Conservation (phyloP, 2,888 invertebrate species). For the Drepana falcataria region DNA sequence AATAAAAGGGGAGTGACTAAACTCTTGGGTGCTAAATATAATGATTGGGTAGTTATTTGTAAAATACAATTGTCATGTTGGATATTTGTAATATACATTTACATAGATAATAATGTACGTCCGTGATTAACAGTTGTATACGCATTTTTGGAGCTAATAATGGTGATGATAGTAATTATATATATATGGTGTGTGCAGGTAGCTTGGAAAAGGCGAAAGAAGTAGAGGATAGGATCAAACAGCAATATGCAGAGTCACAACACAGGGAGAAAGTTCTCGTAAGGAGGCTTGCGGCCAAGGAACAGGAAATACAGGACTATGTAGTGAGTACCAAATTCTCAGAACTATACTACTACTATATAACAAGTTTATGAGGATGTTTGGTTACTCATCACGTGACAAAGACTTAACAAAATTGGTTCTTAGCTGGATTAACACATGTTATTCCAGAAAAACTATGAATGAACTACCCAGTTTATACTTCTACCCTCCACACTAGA, state of each 20-base stretch:
- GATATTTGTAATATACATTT: no score
- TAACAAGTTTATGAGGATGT: no score
- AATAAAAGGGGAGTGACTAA: no score
- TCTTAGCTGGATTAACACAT: no score
- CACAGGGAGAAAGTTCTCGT: conserved; percentile 95
- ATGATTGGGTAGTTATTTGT: background rate
- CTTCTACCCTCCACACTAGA: no score
- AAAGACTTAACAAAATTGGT: no score
- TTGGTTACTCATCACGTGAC: no score
- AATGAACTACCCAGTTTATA: no score
- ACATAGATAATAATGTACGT: no score
- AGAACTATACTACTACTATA: background rate
- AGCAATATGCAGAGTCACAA: conserved; percentile 91
- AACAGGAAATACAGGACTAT: conserved; percentile 97
- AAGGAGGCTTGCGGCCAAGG: conserved; percentile 94
- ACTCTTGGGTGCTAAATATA: conserved; percentile 5
- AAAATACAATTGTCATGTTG: background rate
- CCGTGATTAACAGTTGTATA: no score
- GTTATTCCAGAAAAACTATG: no score
- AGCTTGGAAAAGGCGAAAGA: conserved; percentile 85
- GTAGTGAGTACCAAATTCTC: conserved; percentile 87
- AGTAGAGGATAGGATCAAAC: conserved; percentile 87
- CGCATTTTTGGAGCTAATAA: conserved; percentile 5
- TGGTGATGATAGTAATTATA: conserved; percentile 15
- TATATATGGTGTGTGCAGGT: conserved; percentile 70